A percentile compares a stretch with the other conserved stretches of the same genome.
Conservation (phyloP, 1,140 invertebrate genomes). For the Streblospio benedicti region DNA sequence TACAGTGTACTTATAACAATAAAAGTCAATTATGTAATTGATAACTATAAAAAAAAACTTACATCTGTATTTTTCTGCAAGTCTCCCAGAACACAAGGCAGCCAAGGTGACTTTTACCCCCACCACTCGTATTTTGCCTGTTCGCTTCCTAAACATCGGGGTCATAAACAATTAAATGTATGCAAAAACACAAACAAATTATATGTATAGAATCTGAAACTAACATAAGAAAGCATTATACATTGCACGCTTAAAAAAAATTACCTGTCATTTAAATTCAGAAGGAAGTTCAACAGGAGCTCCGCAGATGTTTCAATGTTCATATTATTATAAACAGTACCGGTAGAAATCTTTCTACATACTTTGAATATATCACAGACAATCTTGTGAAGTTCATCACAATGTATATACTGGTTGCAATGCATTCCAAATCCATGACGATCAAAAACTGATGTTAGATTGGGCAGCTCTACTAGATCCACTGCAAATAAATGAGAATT, state of each 20-base stretch:
- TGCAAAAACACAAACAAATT: background rate
- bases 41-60: slow-evolving; percentile 11
- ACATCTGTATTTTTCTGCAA: slow-evolving; percentile 57
- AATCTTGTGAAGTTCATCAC: slow-evolving; percentile 55
- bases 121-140: slow-evolving; percentile 50
- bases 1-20: background rate
- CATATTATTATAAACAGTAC: background rate
- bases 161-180: slow-evolving; percentile 4
- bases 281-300: slow-evolving; percentile 54
- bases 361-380: slow-evolving; percentile 54
- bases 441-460: slow-evolving; percentile 54
- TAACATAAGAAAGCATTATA: background rate
- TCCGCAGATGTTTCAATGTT: slow-evolving; percentile 51
- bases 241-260: background rate
- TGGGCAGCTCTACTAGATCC: slow-evolving; percentile 52
- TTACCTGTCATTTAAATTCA: slow-evolving; percentile 56
- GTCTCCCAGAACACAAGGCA: slow-evolving; percentile 53
- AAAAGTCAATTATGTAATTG: background rate
- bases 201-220: too few species aligned
- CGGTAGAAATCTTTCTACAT: slow-evolving; percentile 50
- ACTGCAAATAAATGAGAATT: slow-evolving; percentile 49
- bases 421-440: slow-evolving; percentile 55
- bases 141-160: slow-evolving; percentile 43
- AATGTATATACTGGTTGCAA: slow-evolving; percentile 54
- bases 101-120: slow-evolving; percentile 57